A percentile compares a stretch with the other conserved stretches of the same genome.
Evolutionary conservation across 1,140 invertebrate species (phyloP).

Genomic region (Saxidomus purpurata): DNA sequence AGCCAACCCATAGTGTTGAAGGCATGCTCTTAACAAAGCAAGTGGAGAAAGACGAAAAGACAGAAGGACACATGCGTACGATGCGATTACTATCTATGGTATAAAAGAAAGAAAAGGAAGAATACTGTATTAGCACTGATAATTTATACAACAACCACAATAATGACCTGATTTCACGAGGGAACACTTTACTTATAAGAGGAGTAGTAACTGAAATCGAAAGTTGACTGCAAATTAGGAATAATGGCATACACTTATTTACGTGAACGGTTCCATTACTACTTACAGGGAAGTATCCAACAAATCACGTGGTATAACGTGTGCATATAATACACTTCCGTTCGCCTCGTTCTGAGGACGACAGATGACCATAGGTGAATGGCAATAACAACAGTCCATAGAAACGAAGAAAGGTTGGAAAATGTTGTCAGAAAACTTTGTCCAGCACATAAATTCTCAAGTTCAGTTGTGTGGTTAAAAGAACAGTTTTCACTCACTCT

Average conservation of each 20-base stretch:
- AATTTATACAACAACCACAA: too few species aligned
- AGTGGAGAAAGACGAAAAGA: too few species aligned
- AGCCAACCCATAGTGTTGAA: too few species aligned
- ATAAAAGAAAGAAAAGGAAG: too few species aligned
- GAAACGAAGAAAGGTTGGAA: slow-evolving; percentile 52
- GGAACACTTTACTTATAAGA: too few species aligned
- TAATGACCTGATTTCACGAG: too few species aligned
- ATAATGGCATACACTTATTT: neutral
- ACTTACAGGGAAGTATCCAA: slow-evolving; percentile 51
- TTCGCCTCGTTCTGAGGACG: neutral
- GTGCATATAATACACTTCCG: neutral
- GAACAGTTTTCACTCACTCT: neutral
- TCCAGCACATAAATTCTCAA: neutral
- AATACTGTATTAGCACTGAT: too few species aligned
- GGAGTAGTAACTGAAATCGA: too few species aligned
- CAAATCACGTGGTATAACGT: slow-evolving; percentile 44
- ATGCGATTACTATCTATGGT: too few species aligned
- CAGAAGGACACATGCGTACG: too few species aligned
- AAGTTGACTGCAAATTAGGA: neutral
- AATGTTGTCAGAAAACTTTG: slow-evolving; percentile 60
- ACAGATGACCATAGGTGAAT: slow-evolving; percentile 51
- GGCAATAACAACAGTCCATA: slow-evolving; percentile 57
- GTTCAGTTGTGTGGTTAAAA: neutral
- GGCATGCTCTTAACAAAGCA: too few species aligned
- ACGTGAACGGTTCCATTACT: too few species aligned